Evolutionary conservation across 1,140 invertebrate genomes (phyloP).

Genomic region (Aphelenchoides avenae): DNA sequence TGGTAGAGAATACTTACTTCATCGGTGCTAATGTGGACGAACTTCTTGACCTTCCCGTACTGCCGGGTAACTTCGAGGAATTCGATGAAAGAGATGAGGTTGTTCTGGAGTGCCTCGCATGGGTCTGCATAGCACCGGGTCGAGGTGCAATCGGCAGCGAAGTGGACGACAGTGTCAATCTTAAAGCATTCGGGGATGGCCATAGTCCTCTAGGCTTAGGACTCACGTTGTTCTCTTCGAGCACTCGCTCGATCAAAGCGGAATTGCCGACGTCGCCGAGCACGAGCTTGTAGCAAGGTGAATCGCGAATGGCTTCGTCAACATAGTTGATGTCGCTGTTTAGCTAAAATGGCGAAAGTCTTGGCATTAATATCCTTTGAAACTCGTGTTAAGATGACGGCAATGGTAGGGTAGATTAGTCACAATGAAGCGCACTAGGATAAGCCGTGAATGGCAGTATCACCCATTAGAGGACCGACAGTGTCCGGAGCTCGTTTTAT

Average conservation of each 20-base stretch:
- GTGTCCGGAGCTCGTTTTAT: no score
- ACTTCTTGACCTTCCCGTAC: constrained; percentile 54
- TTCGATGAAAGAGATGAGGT: constrained; percentile 54
- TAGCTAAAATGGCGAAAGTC: no score
- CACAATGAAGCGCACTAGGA: no score
- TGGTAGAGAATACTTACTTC: no score
- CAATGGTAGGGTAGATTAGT: no score
- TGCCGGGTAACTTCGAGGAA: constrained; percentile 48
- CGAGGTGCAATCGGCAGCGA: constrained; percentile 57
- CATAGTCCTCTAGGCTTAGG: no score
- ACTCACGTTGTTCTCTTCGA: constrained; percentile 39
- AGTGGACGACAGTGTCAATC: constrained; percentile 57
- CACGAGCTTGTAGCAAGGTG: constrained; percentile 47
- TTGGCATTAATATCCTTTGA: no score
- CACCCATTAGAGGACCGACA: no score
- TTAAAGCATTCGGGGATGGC: constrained; percentile 25
- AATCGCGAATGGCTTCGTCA: constrained; percentile 38
- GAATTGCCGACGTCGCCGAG: constrained; percentile 50
- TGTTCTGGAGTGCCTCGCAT: constrained; percentile 53
- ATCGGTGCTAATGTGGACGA: constrained; percentile 60
- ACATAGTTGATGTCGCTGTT: constrained; percentile 57
- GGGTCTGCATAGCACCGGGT: constrained; percentile 55
- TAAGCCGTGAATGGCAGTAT: no score
- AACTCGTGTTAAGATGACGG: no score
- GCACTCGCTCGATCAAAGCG: constrained; percentile 31